Percentiles rank a stretch among this genome's conserved stretches.
phyloP scores from a whole-genome alignment of 2,888 invertebrate genomes.

The Ochropacha duplaris region DNA sequence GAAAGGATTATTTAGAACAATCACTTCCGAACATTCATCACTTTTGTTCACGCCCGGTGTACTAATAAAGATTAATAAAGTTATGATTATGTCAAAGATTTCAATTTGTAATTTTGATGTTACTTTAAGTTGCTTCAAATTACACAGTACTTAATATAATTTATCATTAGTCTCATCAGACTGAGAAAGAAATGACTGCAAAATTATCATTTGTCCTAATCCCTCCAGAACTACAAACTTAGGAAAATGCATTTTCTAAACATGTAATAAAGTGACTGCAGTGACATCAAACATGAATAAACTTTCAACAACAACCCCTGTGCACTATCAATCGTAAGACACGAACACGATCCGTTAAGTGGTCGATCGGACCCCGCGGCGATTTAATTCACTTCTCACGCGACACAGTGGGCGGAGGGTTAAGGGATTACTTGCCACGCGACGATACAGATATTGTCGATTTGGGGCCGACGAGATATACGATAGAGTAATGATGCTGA shows the following conservation, averaged over 20 bases:
- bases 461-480: conserved; percentile 59
- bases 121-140: conserved; percentile 8
- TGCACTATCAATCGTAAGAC: conserved; percentile 74
- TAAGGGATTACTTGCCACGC: conserved; percentile 76
- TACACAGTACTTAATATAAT: too few species aligned
- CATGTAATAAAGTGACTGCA: conserved; percentile 69
- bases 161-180: too few species aligned
- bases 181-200: too few species aligned
- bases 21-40: conserved; percentile 70
- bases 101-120: conserved; percentile 22
- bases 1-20: conserved; percentile 74
- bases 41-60: conserved; percentile 63
- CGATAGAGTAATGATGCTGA: conserved; percentile 67
- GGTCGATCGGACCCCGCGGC: conserved; percentile 71
- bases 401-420: conserved; percentile 65
- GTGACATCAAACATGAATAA: conserved; percentile 80
- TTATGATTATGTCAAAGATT: conserved; percentile 54
- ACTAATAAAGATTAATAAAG: conserved; percentile 63
- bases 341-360: conserved; percentile 73
- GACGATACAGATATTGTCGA: conserved; percentile 79
- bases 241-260: conserved; percentile 69
- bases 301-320: conserved; percentile 71
- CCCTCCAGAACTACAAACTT: conserved; percentile 29
- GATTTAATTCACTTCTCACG: conserved; percentile 80
- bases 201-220: conserved; percentile 10